A percentile compares a stretch with the other conserved stretches of the same genome.
phyloP scores from a whole-genome alignment of 2,113 vertebrate species.

The Stegostoma tigrinum region DNA sequence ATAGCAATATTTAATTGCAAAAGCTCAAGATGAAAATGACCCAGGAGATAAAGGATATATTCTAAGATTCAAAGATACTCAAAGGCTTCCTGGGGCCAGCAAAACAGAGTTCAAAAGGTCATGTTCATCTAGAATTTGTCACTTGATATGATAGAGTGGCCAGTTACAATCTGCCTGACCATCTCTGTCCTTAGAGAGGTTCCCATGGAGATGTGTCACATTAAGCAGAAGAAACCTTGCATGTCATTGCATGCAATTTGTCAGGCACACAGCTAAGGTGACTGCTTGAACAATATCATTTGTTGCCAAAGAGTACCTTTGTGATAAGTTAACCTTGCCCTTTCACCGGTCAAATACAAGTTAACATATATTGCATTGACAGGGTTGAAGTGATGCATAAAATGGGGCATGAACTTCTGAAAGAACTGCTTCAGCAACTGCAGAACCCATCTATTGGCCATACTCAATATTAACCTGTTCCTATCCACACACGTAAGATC shows the following conservation, averaged over 20 bases:
- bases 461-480: background rate
- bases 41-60: constrained; percentile 29
- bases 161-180: constrained; percentile 45
- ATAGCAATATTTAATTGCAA: background rate
- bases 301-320: constrained; percentile 44
- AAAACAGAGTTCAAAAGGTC: constrained; percentile 37
- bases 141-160: constrained; percentile 40
- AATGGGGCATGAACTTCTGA: constrained; percentile 34
- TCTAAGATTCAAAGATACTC: constrained; percentile 41
- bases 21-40: background rate
- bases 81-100: constrained; percentile 13
- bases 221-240: constrained; percentile 34
- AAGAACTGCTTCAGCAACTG: background rate
- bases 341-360: constrained; percentile 49
- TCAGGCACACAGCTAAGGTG: constrained; percentile 44
- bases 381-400: constrained; percentile 41
- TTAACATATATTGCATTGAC: constrained; percentile 43
- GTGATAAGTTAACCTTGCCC: constrained; percentile 39
- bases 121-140: constrained; percentile 36
- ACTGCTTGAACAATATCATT: constrained; percentile 35
- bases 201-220: constrained; percentile 39
- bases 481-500: background rate
- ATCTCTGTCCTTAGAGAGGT: constrained; percentile 45
- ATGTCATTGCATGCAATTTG: constrained; percentile 44
- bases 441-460: background rate